Percentiles rank a stretch among this genome's conserved stretches.
phyloP scores from a whole-genome alignment of 2,113 vertebrate species.

The Damaliscus lunatus region DNA sequence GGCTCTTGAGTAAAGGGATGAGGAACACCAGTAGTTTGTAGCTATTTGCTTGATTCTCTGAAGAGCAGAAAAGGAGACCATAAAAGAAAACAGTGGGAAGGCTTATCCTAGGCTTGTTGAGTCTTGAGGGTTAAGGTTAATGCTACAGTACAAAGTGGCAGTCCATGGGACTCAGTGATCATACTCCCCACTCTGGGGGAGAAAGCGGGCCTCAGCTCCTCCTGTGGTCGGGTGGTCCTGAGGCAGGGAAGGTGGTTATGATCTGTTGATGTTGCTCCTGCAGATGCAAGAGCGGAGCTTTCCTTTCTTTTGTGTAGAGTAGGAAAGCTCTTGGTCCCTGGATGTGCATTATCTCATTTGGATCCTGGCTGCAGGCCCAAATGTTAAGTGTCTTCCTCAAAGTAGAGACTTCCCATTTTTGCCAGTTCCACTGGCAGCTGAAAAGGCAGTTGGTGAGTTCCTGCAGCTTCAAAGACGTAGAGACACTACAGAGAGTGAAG shows the following conservation, averaged over 20 bases:
- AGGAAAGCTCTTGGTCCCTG: not conserved
- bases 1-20: not conserved
- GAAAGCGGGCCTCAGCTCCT: not conserved
- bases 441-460: not conserved
- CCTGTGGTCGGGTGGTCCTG: not conserved
- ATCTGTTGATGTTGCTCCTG: not conserved
- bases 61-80: not conserved
- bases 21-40: not conserved
- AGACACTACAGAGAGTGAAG: not conserved
- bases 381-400: not conserved
- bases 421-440: not conserved
- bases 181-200: not conserved
- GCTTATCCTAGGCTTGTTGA: not conserved
- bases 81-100: not conserved
- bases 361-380: not conserved
- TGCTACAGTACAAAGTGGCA: not conserved
- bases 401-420: not conserved
- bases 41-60: not conserved
- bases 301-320: not conserved
- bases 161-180: not conserved
- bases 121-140: not conserved
- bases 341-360: not conserved
- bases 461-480: not conserved
- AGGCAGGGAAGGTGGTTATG: not conserved
- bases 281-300: not conserved